phyloP scores from a whole-genome alignment of 2,888 invertebrate species.

The Pyralis farinalis region DNA sequence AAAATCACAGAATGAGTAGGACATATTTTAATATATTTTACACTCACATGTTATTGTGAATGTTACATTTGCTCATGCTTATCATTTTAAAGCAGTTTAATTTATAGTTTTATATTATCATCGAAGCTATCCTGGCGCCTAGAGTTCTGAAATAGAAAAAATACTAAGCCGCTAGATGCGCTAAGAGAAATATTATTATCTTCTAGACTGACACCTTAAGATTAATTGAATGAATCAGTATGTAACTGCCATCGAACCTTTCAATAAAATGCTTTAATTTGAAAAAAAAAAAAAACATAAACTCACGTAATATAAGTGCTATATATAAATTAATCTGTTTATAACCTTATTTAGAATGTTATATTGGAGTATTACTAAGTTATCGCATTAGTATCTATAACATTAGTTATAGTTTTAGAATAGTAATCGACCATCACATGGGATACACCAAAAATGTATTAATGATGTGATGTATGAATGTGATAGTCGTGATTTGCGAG shows the following conservation, averaged over 20 bases:
- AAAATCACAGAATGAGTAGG: too few species aligned
- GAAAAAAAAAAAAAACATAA: not conserved
- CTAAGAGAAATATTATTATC: too few species aligned
- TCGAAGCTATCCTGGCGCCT: too few species aligned
- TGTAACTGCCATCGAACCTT: not conserved
- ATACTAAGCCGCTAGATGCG: too few species aligned
- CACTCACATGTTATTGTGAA: too few species aligned
- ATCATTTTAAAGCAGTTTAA: too few species aligned
- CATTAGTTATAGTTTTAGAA: slow-evolving; percentile 28
- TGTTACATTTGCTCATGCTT: too few species aligned
- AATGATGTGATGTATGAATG: slow-evolving; percentile 46
- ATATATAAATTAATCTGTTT: slow-evolving; percentile 13
- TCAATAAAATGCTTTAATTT: slow-evolving; percentile 2
- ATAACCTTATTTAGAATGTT: slow-evolving; percentile 20
- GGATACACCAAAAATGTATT: slow-evolving; percentile 61
- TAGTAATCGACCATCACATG: slow-evolving; percentile 31
- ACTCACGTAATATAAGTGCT: slow-evolving; percentile 7
- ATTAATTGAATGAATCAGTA: too few species aligned
- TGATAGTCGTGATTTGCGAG: slow-evolving; percentile 36
- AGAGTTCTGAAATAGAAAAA: too few species aligned
- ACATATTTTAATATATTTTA: too few species aligned
- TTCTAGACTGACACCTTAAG: too few species aligned
- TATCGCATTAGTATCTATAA: slow-evolving; percentile 16
- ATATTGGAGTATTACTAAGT: slow-evolving; percentile 23
- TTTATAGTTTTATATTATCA: too few species aligned